Percentiles rank a stretch among this genome's conserved stretches.
phyloP scores from a whole-genome alignment of 2,888 invertebrate species.

The Drosophila cognata region DNA sequence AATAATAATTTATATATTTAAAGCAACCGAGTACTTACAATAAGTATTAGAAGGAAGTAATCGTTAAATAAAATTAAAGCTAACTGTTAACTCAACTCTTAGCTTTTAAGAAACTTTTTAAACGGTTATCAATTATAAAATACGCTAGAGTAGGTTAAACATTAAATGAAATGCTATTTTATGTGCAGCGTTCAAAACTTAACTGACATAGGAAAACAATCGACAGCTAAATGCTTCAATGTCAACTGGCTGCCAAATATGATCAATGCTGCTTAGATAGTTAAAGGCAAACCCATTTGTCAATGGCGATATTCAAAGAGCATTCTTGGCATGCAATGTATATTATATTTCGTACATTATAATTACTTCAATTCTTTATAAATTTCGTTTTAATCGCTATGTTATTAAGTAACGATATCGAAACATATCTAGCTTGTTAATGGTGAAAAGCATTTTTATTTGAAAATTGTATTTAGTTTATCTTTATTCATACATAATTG shows the following conservation, averaged over 20 bases:
- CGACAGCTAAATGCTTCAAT: conserved; percentile 29
- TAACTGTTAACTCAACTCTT: conserved; percentile 70
- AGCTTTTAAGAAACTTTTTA: conserved; percentile 61
- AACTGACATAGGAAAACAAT: conserved; percentile 36
- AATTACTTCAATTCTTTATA: conserved; percentile 35
- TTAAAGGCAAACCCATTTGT: conserved; percentile 37
- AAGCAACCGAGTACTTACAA: conserved; percentile 52
- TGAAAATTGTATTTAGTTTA: conserved; percentile 55
- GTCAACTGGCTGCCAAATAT: conserved; percentile 42
- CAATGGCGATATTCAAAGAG: conserved; percentile 29
- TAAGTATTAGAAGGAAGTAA: conserved; percentile 61
- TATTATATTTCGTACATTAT: conserved; percentile 41
- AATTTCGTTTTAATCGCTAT: conserved; percentile 40
- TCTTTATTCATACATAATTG: conserved; percentile 50
- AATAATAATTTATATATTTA: conserved; percentile 32
- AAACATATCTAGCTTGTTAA: conserved; percentile 51
- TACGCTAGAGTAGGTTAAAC: conserved; percentile 61
- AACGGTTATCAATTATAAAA: conserved; percentile 70
- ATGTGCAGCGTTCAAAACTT: conserved; percentile 46
- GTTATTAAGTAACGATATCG: conserved; percentile 49
- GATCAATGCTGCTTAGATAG: conserved; percentile 48
- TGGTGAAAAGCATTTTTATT: conserved; percentile 56
- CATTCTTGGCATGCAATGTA: conserved; percentile 40
- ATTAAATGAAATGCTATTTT: conserved; percentile 51
- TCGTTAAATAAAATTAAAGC: conserved; percentile 68